These are phyloP conservation scores for Crotophaga sulcirostris DNA, from an alignment of 2,113 vertebrate genomes.

Conservation along the genomic window DNA sequence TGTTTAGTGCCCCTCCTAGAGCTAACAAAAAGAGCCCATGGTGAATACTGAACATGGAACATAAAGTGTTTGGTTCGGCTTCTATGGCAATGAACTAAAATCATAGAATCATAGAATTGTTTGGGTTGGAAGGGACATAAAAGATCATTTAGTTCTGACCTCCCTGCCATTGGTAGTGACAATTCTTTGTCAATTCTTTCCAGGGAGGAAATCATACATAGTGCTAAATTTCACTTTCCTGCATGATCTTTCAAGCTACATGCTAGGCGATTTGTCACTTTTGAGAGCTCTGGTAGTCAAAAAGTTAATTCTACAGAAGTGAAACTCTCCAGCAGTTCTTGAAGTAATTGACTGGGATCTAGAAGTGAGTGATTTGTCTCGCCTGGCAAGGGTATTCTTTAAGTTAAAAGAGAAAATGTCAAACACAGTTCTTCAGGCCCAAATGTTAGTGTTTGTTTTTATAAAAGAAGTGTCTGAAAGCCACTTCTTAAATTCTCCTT, in stretches of 20 bases:
- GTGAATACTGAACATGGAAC: not conserved
- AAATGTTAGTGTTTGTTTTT: not conserved
- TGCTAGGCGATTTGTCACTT: constrained; percentile 47
- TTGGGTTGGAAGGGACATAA: no score
- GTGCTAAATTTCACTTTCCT: constrained; percentile 35
- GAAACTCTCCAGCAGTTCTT: constrained; percentile 3
- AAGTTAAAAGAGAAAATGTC: constrained; percentile 5
- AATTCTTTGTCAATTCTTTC: not conserved
- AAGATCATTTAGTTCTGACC: no score
- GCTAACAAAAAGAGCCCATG: not conserved
- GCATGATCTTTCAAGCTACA: constrained; percentile 36
- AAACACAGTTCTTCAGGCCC: not conserved
- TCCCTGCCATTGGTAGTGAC: no score
- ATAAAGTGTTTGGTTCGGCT: not conserved
- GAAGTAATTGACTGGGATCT: constrained; percentile 37
- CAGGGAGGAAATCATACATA: constrained; percentile 50
- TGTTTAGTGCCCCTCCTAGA: not conserved
- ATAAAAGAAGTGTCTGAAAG: not conserved
- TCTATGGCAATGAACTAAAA: constrained; percentile 30
- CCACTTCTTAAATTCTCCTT: not conserved
- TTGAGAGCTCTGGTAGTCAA: constrained; percentile 33
- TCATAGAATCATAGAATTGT: not conserved
- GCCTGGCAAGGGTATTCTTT: not conserved
- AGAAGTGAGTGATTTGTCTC: constrained; percentile 46
- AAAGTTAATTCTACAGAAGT: constrained; percentile 62